Base-by-base conservation (phyloP, 2,113 vertebrate genomes). In the Ellobius talpinus region DNA sequence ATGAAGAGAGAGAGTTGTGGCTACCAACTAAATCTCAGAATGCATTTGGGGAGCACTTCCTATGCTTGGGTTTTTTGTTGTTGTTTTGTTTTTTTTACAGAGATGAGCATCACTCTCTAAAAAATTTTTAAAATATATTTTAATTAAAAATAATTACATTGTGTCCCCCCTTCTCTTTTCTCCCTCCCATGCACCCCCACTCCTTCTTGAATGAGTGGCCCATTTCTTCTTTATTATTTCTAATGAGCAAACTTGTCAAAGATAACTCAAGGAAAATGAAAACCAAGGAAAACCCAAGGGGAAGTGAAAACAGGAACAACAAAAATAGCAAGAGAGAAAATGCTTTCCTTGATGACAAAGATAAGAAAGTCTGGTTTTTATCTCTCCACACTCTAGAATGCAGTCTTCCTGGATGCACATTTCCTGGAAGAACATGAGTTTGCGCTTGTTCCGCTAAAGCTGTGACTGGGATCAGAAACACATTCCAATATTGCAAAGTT, bases 31-130 rank as follows among this genome's bases (percentile, higher is more conserved):
- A 98, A 99, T 72, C 99, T 99, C 98, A 99, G 99, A 87, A 98
- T 98, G 74, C 99, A 99, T 96, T 98, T 98, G 99, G 96, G 98
- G 98, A 94, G 99, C 98, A 72, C 98, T 99, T 1, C 97, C 99
- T 85, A 99, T 98, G 97, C 97, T 99, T 52, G 99, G 99, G 17
- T 7, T 47, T 47, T 45, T 45, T 55, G n/a, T 17, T 17, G 55
- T 14, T 55, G 17, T 55, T 17, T 17, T 5, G 16, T 52, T 4
- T 98, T 99, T 70, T 47, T 8, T 8, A 42, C 98, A 99, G 99
- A 97, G 99, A 99, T 52, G 99, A 99, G 90, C 99, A 99, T 14
- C 98, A 99, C 91, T n/a, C n/a, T n/a, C n/a, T n/a, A n/a, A n/a
- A n/a, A n/a, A n/a, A 99, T 99, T 98, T 99, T 99, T 84, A 98